Conservation (phyloP, 30 jellyfish, hydroid and myxozoan genomes). For the Cassiopea andromeda region DNA sequence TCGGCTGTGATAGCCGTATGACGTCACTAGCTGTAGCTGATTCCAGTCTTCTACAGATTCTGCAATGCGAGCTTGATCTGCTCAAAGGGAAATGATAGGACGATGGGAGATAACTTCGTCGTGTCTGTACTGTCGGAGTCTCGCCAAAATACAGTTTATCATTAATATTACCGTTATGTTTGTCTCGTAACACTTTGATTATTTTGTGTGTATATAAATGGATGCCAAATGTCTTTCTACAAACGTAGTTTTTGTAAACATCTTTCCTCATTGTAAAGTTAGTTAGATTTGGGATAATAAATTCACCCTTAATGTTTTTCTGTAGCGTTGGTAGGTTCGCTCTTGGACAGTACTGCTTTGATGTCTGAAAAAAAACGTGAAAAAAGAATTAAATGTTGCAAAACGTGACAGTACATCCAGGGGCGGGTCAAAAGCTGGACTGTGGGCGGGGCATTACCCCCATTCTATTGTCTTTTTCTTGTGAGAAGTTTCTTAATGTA, state of each 20-base stretch:
- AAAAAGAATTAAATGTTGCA: no score
- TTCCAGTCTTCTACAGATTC: slow-evolving; percentile 54
- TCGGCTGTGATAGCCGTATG: slow-evolving; percentile 16
- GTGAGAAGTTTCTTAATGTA: no score
- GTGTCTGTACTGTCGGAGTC: slow-evolving; percentile 55
- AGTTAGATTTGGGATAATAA: slow-evolving; percentile 4
- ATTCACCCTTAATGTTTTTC: slow-evolving; percentile 21
- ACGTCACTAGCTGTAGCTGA: slow-evolving; percentile 39
- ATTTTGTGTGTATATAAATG: slow-evolving; percentile 67
- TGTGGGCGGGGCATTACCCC: no score
- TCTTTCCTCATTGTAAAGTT: slow-evolving; percentile 62
- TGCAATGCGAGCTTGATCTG: slow-evolving; percentile 55
- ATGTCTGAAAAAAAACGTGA: background rate
- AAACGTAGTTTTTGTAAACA: slow-evolving; percentile 27
- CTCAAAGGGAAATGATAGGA: slow-evolving; percentile 77
- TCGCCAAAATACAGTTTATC: slow-evolving; percentile 75
- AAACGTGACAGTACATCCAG: no score
- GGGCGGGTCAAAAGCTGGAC: no score
- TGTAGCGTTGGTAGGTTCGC: slow-evolving; percentile 59
- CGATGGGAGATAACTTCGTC: slow-evolving; percentile 58
- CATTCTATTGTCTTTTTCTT: no score
- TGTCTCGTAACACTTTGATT: slow-evolving; percentile 35
- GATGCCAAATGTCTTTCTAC: slow-evolving; percentile 64
- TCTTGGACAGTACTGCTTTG: slow-evolving; percentile 59
- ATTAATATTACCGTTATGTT: slow-evolving; percentile 15